These are phyloP conservation scores for Cremastinae sp. DNA, from an alignment of 2,888 invertebrate genomes.

Conservation along the genomic window DNA sequence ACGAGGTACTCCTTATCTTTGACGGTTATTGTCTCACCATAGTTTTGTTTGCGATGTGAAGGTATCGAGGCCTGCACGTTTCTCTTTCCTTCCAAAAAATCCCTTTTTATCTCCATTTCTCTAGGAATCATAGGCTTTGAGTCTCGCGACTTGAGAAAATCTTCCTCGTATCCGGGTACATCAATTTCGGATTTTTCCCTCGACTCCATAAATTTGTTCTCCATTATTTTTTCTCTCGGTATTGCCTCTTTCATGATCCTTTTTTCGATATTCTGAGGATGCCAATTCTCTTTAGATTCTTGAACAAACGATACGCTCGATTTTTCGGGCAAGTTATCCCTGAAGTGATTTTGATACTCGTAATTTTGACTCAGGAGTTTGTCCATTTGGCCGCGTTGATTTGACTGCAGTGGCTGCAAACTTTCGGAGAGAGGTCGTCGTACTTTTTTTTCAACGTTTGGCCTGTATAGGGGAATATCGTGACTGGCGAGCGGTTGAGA, in stretches of 20 bases:
- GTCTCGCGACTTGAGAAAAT: background rate
- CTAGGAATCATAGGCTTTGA: background rate
- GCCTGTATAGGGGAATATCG: slow-evolving; percentile 67
- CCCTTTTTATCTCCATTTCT: slow-evolving; percentile 46
- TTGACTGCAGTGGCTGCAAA: slow-evolving; percentile 38
- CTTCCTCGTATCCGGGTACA: slow-evolving; percentile 1
- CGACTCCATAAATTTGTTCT: background rate
- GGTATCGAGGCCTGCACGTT: slow-evolving; percentile 69
- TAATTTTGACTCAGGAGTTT: slow-evolving; percentile 15
- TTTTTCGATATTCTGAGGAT: background rate
- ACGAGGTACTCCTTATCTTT: slow-evolving; percentile 88
- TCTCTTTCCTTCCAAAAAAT: slow-evolving; percentile 31
- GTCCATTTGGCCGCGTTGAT: slow-evolving; percentile 9
- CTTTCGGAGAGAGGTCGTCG: slow-evolving; percentile 74
- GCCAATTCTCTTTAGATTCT: slow-evolving; percentile 66
- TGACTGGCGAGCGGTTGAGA: slow-evolving; percentile 40
- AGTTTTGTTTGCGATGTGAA: slow-evolving; percentile 58
- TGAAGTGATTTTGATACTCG: background rate
- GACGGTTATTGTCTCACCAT: slow-evolving; percentile 83
- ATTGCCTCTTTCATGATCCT: too few species aligned
- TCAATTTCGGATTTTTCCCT: too few species aligned
- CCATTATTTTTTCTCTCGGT: background rate
- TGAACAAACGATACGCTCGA: slow-evolving; percentile 23
- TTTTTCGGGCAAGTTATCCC: slow-evolving; percentile 10
- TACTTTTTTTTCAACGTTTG: slow-evolving; percentile 26